phyloP scores from a whole-genome alignment of 2,888 invertebrate species.

The Molanna angustata region DNA sequence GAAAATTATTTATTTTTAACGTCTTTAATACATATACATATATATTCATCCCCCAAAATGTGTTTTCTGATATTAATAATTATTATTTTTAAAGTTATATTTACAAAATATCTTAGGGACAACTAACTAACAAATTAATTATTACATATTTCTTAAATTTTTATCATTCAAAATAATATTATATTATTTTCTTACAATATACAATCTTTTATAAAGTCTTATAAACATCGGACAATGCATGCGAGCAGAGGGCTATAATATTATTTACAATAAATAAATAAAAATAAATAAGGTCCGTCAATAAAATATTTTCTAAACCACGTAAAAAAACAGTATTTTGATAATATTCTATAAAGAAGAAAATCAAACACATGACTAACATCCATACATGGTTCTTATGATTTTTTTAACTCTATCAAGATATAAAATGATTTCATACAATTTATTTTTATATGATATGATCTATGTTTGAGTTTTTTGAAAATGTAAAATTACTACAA shows the following conservation, averaged over 20 bases:
- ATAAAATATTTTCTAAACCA: neutral
- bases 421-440: too few relatives aligned
- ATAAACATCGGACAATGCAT: constrained; percentile 30
- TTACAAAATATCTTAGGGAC: constrained; percentile 19
- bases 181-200: constrained; percentile 27
- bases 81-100: too few relatives aligned
- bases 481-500: too few relatives aligned
- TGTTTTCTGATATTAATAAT: too few relatives aligned
- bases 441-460: too few relatives aligned
- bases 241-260: constrained; percentile 13
- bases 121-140: constrained; percentile 15
- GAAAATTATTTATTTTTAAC: constrained; percentile 17
- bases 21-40: constrained; percentile 12
- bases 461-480: too few relatives aligned
- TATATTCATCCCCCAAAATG: too few relatives aligned
- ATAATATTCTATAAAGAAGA: too few relatives aligned
- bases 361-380: too few relatives aligned
- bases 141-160: constrained; percentile 10
- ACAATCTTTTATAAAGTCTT: constrained; percentile 32
- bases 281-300: constrained; percentile 2
- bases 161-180: constrained; percentile 23
- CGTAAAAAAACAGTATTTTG: too few relatives aligned
- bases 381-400: too few relatives aligned
- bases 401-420: too few relatives aligned
- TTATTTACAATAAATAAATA: neutral